Base-by-base conservation (phyloP, 2,797 vertebrate species). In the Hafferia zeledoni region DNA sequence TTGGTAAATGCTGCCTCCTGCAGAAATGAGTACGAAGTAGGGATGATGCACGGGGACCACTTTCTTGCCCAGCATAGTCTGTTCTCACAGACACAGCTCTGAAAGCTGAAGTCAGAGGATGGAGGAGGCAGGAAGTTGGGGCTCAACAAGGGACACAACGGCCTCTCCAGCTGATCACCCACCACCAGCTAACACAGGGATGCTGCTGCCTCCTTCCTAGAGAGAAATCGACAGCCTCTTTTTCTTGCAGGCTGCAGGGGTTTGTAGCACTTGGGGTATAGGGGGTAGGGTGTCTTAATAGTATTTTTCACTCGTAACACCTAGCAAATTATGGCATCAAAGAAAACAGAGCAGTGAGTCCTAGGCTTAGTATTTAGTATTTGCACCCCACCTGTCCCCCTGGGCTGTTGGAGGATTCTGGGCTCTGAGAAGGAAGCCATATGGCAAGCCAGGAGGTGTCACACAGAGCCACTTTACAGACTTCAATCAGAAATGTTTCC, bases 1-100 rank as follows among this genome's bases (percentile, higher is more conserved):
- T 65, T 93, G 55, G 67, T 76, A 87, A 81, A 71, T 71, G 56
- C 69, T 88, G 69, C 83, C 76, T 95, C 61, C 85, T 76, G 55
- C 57, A 88, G 81, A 92, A 96, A 72, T 10, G 31, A 65, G 46
- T n/a, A 30, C 5, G 8, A 87, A 37, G 18, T 1, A 28, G 6
- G 25, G 9, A 17, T 35, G 25, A 94, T 44, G 31, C 59, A 61
- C 24, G 25, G 39, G 41, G n/a, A 67, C 27, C 13, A 13, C 25
- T 59, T 75, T 71, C 30, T 30, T 71, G 49, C 37, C n/a, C 46
- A 88, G 25, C 3, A 1, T 0, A 10, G 20, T 90, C 53, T 72
- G 30, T 68, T 90, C 17, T 24, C 24, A 50, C 1, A 0, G 28
- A 8, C 15, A 84, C 63, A 71, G 28, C 11, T 39, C 52, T 33